Conservation (phyloP, 2,888 invertebrate genomes). For the Calliphora vomitoria region DNA sequence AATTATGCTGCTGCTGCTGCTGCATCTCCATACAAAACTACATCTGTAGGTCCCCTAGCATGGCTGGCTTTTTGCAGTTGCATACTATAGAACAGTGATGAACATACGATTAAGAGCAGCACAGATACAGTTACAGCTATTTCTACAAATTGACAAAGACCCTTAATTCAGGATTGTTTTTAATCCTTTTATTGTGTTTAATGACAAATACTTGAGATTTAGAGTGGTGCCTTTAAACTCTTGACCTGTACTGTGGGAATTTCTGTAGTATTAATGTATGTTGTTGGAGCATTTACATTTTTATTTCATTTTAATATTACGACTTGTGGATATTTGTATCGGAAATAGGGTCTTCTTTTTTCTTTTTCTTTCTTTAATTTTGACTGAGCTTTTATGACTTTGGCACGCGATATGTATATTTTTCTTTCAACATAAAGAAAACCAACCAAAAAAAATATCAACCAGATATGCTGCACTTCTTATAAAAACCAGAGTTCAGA, state of each 20-base stretch:
- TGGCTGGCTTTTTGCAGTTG: background rate
- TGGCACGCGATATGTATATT: conserved; percentile 71
- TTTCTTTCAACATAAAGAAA: conserved; percentile 43
- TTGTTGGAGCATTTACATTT: conserved; percentile 43
- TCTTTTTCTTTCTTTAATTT: conserved; percentile 45
- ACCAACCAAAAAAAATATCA: background rate
- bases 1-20: conserved; percentile 36
- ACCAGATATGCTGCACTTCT: background rate
- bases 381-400: conserved; percentile 71
- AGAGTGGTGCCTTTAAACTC: background rate
- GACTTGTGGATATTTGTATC: conserved; percentile 50
- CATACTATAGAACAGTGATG: background rate
- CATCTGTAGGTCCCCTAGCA: conserved; percentile 22
- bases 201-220: no score
- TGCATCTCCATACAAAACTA: conserved; percentile 35
- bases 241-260: background rate
- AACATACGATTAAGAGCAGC: background rate
- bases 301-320: conserved; percentile 58
- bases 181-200: no score
- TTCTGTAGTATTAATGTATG: background rate
- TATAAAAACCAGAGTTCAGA: conserved; percentile 4
- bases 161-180: no score
- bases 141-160: no score
- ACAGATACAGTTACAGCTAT: no score
- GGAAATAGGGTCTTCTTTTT: conserved; percentile 52